phyloP scores from a whole-genome alignment of 2,888 invertebrate species.

The Agonum fuliginosum region DNA sequence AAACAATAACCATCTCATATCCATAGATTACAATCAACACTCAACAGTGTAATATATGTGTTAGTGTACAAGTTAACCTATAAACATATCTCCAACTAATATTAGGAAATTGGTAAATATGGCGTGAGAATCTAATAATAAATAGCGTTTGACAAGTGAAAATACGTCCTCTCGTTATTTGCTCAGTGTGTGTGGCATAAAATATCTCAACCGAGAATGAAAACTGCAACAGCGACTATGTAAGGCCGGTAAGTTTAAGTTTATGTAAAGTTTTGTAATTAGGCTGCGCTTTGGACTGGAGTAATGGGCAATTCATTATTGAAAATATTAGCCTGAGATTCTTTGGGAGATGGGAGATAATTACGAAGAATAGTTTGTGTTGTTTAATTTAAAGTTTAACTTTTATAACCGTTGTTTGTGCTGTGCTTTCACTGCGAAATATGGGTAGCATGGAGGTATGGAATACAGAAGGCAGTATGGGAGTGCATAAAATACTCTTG shows the following conservation, averaged over 20 bases:
- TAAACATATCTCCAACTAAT: slow-evolving; percentile 49
- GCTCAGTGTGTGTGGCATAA: slow-evolving; percentile 33
- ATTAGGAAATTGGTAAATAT: slow-evolving; percentile 58
- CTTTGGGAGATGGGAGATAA: neutral
- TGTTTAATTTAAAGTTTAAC: neutral
- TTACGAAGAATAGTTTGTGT: slow-evolving; percentile 13
- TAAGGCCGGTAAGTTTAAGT: slow-evolving; percentile 7
- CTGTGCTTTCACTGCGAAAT: too few species aligned
- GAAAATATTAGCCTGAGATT: slow-evolving; percentile 11
- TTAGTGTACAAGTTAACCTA: slow-evolving; percentile 12
- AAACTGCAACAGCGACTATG: slow-evolving; percentile 17
- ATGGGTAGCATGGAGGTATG: too few species aligned
- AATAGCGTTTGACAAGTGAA: slow-evolving; percentile 57
- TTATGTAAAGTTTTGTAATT: slow-evolving; percentile 25
- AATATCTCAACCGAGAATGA: slow-evolving; percentile 16
- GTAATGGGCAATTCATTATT: slow-evolving; percentile 27
- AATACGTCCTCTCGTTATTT: slow-evolving; percentile 41
- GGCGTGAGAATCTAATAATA: slow-evolving; percentile 46
- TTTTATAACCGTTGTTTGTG: neutral
- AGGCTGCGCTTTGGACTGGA: neutral
- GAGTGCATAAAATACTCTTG: too few species aligned
- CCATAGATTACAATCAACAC: slow-evolving; percentile 26
- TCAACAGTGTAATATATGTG: slow-evolving; percentile 28
- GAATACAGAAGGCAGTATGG: too few species aligned
- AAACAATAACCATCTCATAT: neutral